Conservation (phyloP, 2,888 invertebrate genomes). For the Nomada goodeniana region DNA sequence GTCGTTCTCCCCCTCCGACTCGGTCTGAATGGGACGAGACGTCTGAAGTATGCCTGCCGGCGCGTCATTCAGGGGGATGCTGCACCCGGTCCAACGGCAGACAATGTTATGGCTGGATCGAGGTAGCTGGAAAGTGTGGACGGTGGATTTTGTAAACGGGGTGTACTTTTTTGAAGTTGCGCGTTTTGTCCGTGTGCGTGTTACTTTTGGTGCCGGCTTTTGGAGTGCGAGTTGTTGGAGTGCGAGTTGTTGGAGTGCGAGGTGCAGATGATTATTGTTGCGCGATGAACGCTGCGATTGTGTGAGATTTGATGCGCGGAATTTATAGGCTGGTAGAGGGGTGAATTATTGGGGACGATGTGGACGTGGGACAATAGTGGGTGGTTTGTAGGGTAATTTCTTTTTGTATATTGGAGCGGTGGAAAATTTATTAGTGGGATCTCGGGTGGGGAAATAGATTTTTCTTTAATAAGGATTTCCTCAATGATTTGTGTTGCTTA, state of each 20-base stretch:
- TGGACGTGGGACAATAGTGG: neutral
- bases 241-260: neutral
- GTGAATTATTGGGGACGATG: conserved; percentile 4
- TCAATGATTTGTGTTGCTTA: no score
- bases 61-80: conserved; percentile 44
- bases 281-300: neutral
- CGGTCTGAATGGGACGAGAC: conserved; percentile 60
- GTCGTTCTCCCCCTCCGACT: conserved; percentile 55
- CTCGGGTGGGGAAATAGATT: neutral
- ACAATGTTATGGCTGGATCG: conserved; percentile 32
- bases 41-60: conserved; percentile 65
- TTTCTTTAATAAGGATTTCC: neutral
- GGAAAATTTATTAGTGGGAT: neutral
- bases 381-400: neutral
- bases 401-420: neutral
- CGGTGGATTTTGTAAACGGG: conserved; percentile 1
- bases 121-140: conserved; percentile 3
- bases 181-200: neutral
- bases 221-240: conserved; percentile 4
- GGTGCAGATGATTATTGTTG: conserved; percentile 1
- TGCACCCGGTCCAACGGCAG: conserved; percentile 22
- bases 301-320: neutral
- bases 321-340: neutral
- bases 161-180: neutral
- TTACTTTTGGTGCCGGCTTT: conserved; percentile 9